These are phyloP conservation scores for Oncopodura yosiiana DNA, from an alignment of 1,140 invertebrate genomes.

Conservation along the genomic window DNA sequence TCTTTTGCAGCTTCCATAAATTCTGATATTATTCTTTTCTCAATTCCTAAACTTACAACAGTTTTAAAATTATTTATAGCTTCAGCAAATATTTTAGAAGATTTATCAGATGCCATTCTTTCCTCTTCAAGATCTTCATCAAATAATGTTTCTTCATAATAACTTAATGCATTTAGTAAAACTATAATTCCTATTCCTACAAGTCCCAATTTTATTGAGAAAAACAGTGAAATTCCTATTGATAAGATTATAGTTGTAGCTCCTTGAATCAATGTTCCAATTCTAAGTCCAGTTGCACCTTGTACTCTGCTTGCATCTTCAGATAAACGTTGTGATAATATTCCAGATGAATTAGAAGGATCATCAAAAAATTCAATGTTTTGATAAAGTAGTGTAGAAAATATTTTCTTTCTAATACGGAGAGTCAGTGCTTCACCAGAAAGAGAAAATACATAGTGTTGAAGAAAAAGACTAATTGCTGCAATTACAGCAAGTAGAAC, in stretches of 20 bases:
- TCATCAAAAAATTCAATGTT: too few species aligned
- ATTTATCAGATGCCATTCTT: conserved; percentile 35
- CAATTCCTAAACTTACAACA: conserved; percentile 44
- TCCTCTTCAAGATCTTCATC: conserved; percentile 39
- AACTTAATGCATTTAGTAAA: conserved; percentile 40
- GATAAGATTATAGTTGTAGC: conserved; percentile 52
- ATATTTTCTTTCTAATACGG: too few species aligned
- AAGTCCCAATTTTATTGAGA: conserved; percentile 61
- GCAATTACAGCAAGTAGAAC: too few species aligned
- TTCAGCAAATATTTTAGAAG: conserved; percentile 42
- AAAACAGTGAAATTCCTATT: conserved; percentile 53
- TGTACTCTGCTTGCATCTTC: too few species aligned
- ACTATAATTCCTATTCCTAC: conserved; percentile 55
- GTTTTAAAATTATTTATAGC: conserved; percentile 48
- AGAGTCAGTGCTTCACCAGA: too few species aligned
- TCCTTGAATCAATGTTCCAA: conserved; percentile 58
- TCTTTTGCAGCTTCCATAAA: conserved; percentile 36
- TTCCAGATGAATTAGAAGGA: too few species aligned
- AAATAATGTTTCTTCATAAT: conserved; percentile 18
- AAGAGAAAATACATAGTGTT: too few species aligned
- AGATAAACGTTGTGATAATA: too few species aligned
- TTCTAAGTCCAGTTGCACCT: conserved; percentile 61
- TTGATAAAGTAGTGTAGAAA: too few species aligned
- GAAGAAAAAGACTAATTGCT: too few species aligned
- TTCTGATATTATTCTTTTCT: conserved; percentile 40